These are phyloP conservation scores for Strongylocentrotus purpuratus DNA, from an alignment of 35 echinoderm and acorn worm genomes.

Conservation along the genomic window DNA sequence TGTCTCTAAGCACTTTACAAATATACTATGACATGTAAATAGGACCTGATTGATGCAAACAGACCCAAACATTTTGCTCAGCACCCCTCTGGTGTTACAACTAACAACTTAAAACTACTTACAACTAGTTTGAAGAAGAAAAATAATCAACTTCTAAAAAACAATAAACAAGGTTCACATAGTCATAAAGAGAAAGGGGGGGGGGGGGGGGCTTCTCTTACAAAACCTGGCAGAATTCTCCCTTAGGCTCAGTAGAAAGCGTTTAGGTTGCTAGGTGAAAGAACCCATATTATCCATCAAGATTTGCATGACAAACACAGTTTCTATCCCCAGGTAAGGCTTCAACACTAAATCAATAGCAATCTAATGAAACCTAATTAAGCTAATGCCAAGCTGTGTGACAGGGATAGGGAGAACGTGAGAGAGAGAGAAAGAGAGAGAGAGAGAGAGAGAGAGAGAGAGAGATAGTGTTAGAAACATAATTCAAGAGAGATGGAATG, in stretches of 20 bases:
- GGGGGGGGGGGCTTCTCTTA: not conserved
- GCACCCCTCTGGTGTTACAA: too few relatives aligned
- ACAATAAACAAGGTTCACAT: too few relatives aligned
- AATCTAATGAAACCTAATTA: conserved; percentile 45
- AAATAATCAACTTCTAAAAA: too few relatives aligned
- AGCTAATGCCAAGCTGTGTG: not conserved
- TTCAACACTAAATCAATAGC: conserved; percentile 39
- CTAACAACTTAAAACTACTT: too few relatives aligned
- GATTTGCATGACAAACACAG: conserved; percentile 26
- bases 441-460: not conserved
- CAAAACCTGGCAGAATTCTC: not conserved
- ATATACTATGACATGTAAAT: too few relatives aligned
- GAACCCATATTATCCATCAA: not conserved
- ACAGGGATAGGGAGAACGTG: not conserved
- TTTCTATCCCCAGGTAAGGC: not conserved
- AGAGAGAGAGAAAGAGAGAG: not conserved
- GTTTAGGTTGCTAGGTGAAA: conserved; percentile 13
- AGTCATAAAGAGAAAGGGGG: too few relatives aligned
- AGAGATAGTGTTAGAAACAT: not conserved
- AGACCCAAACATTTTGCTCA: too few relatives aligned
- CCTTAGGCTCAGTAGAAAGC: not conserved
- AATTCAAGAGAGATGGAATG: too few relatives aligned
- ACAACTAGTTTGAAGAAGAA: too few relatives aligned
- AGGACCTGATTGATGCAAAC: too few relatives aligned
- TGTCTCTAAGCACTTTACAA: too few relatives aligned